Evolutionary conservation across 2,888 invertebrate genomes (phyloP).

Genomic region (Himalopsyche anomala): DNA sequence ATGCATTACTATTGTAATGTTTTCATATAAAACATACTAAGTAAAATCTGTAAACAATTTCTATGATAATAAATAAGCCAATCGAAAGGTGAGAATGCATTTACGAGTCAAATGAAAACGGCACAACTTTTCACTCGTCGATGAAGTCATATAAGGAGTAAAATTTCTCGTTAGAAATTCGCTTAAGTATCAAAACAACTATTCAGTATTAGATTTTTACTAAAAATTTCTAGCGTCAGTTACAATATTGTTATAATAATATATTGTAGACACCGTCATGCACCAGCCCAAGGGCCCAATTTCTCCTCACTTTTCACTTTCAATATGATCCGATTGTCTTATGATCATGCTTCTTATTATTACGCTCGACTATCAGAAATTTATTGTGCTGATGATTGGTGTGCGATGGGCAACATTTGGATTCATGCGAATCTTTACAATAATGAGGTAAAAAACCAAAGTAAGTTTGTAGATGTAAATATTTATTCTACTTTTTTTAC

Average conservation of each 20-base stretch:
- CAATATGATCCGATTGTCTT: constrained; percentile 25
- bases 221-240: background rate
- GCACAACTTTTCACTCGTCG: background rate
- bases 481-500: too few relatives aligned
- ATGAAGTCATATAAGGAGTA: constrained; percentile 23
- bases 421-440: too few relatives aligned
- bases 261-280: background rate
- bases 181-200: background rate
- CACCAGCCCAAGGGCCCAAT: background rate
- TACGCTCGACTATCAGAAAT: background rate
- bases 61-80: too few relatives aligned
- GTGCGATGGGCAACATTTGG: background rate
- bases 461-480: too few relatives aligned
- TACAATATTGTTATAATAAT: background rate
- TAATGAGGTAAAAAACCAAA: too few relatives aligned
- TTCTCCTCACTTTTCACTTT: constrained; percentile 16
- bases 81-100: too few relatives aligned
- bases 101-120: too few relatives aligned
- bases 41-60: too few relatives aligned
- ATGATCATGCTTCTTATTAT: background rate
- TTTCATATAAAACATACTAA: too few relatives aligned
- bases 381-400: background rate
- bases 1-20: too few relatives aligned
- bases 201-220: background rate
- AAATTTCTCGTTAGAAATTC: background rate